Percentiles rank a stretch among this genome's conserved stretches.
Evolutionary conservation across 2,888 invertebrate genomes (phyloP).

Genomic region (Erebia palarica): DNA sequence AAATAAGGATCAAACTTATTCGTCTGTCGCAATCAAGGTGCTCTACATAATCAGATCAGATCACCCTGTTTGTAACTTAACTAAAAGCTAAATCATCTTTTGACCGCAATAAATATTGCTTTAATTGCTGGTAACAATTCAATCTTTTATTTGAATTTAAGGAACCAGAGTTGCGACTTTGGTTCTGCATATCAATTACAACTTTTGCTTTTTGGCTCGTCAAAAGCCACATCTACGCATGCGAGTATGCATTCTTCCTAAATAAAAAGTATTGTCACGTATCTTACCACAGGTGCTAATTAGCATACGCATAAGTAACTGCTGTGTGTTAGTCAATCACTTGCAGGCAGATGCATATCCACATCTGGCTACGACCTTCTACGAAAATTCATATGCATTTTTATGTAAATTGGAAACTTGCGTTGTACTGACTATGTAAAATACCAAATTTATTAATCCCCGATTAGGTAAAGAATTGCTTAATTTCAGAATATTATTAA

Average conservation of each 20-base stretch:
- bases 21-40: too few relatives aligned
- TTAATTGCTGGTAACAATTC: neutral
- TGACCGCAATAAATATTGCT: too few relatives aligned
- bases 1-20: too few relatives aligned
- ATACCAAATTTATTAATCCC: neutral
- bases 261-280: conserved; percentile 8
- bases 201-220: neutral
- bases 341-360: conserved; percentile 32
- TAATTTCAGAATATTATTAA: neutral
- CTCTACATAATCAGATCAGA: too few relatives aligned
- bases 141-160: neutral
- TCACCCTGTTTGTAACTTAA: too few relatives aligned
- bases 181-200: neutral
- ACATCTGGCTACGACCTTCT: conserved; percentile 34
- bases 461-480: neutral
- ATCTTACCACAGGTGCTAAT: conserved; percentile 31
- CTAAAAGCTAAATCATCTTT: too few relatives aligned
- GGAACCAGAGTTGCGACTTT: neutral
- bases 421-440: neutral
- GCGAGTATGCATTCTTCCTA: neutral
- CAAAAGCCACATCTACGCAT: neutral
- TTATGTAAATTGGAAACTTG: conserved; percentile 12
- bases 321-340: conserved; percentile 29
- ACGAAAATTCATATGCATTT: conserved; percentile 47
- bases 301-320: conserved; percentile 33